Percentiles rank a stretch among this genome's conserved stretches.
Evolutionary conservation across 1,140 invertebrate genomes (phyloP).

Genomic region (Monomorium pharaonis): DNA sequence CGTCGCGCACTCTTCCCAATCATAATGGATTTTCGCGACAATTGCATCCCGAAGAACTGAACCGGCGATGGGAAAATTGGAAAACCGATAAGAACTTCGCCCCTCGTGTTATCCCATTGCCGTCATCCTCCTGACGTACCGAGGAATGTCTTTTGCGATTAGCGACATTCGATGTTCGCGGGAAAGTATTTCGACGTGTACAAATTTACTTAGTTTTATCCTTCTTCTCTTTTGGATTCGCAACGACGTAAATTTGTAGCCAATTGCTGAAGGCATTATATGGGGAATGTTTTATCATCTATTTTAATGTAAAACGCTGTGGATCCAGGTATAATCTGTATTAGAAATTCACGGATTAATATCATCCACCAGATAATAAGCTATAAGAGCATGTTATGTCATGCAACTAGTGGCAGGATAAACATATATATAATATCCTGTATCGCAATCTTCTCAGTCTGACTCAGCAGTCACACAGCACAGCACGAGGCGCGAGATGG

Average conservation of each 20-base stretch:
- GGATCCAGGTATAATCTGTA: not conserved
- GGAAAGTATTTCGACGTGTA: not conserved
- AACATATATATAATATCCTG: not conserved
- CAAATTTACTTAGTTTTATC: not conserved
- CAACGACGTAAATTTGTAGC: not conserved
- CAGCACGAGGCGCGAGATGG: not conserved
- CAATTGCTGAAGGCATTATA: not conserved
- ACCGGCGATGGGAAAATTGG: conserved; percentile 66
- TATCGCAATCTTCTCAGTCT: not conserved
- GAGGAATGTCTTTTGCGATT: conserved; percentile 12
- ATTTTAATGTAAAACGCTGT: not conserved
- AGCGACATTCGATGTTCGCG: conserved; percentile 1
- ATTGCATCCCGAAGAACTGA: conserved; percentile 52
- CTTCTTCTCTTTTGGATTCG: not conserved
- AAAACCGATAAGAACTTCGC: conserved; percentile 71
- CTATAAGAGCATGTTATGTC: not conserved
- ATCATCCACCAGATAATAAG: not conserved
- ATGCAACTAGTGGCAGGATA: not conserved
- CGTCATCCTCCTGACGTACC: not conserved
- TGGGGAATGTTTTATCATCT: not conserved
- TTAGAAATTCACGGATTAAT: not conserved
- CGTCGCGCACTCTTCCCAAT: not conserved
- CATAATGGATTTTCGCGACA: conserved; percentile 15
- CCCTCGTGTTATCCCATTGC: conserved; percentile 46
- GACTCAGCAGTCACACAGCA: not conserved